Percentiles rank a stretch among this genome's conserved stretches.
These are phyloP conservation scores for Mya arenaria DNA, from an alignment of 1,140 invertebrate species.

Conservation along the genomic window DNA sequence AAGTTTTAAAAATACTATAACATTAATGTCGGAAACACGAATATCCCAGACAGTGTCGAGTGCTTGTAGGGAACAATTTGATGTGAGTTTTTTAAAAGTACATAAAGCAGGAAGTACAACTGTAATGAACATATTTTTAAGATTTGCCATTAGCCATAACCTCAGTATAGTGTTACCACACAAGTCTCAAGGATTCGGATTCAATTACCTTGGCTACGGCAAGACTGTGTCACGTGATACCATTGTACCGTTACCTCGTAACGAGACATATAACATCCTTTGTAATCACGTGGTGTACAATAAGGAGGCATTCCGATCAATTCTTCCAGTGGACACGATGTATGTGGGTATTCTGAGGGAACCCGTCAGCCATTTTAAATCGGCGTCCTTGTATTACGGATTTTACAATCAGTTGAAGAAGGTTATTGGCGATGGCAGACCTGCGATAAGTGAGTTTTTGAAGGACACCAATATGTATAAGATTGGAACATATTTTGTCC, in stretches of 20 bases:
- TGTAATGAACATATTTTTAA: conserved; percentile 69
- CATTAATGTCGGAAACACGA: too few species aligned
- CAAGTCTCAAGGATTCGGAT: conserved; percentile 22
- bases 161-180: conserved; percentile 68
- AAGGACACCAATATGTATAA: conserved; percentile 27
- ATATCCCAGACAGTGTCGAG: too few species aligned
- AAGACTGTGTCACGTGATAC: conserved; percentile 22
- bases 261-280: conserved; percentile 59
- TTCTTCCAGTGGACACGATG: conserved; percentile 67
- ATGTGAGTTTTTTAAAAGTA: conserved; percentile 70
- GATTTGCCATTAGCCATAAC: conserved; percentile 63
- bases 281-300: conserved; percentile 69
- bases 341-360: conserved; percentile 72
- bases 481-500: conserved; percentile 52
- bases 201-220: conserved; percentile 60
- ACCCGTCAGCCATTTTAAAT: conserved; percentile 70
- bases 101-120: conserved; percentile 75
- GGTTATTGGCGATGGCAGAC: neutral
- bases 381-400: conserved; percentile 68
- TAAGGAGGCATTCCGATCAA: conserved; percentile 45
- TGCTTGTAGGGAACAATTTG: conserved; percentile 53
- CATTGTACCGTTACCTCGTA: conserved; percentile 53
- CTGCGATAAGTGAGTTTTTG: conserved; percentile 26
- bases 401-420: conserved; percentile 34
- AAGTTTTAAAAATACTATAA: too few species aligned